Percentiles rank a stretch among this genome's conserved stretches.
These are phyloP conservation scores for Vultur gryphus DNA, from an alignment of 2,797 vertebrate genomes.

Conservation along the genomic window DNA sequence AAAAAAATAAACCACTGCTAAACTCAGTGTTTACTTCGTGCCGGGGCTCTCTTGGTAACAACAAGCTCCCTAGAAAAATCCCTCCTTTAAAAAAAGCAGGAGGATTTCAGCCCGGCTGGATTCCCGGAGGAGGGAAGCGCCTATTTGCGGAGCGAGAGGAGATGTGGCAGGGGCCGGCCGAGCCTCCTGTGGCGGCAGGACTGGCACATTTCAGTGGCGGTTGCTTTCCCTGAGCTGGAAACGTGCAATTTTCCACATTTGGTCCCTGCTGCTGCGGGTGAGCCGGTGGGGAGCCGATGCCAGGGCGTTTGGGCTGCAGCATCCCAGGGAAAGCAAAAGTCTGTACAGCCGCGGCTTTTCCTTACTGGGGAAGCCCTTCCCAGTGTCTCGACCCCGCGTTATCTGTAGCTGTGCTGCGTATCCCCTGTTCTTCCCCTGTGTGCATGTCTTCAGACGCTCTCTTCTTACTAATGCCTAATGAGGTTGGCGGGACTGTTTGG, in stretches of 20 bases:
- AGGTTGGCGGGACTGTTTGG: conserved; percentile 7
- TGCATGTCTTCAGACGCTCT: neutral
- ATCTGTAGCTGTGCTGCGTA: neutral
- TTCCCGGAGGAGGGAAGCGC: neutral
- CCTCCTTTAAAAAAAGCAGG: neutral
- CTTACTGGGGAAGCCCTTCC: neutral
- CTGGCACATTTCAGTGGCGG: accelerated
- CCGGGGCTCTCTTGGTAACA: neutral
- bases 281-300: neutral
- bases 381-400: accelerated
- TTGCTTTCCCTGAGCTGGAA: neutral
- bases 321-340: neutral
- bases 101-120: neutral
- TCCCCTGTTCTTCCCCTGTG: neutral
- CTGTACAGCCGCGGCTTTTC: neutral
- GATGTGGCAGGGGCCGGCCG: neutral
- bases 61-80: neutral
- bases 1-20: neutral
- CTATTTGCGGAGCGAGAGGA: neutral
- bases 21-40: neutral
- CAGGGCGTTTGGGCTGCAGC: neutral
- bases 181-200: accelerated
- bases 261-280: neutral
- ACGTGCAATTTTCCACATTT: accelerated
- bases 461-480: conserved; percentile 10